Evolutionary conservation across 1,140 invertebrate species (phyloP), one percentile per base, ranked within the genome.

Genomic region (Zophobas morio): DNA sequence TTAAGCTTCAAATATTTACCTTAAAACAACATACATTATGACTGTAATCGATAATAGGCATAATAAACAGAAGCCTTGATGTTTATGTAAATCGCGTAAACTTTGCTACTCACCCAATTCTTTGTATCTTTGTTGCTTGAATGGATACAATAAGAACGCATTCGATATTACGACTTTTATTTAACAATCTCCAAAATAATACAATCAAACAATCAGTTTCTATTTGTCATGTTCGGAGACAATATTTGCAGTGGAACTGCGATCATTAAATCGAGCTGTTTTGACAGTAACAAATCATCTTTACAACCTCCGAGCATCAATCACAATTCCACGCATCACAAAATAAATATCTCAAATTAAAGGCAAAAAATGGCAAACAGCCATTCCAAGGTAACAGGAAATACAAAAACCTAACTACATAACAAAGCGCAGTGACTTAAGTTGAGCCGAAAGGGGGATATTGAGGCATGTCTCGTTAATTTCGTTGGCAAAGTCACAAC

Each of bases 151-250:
- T 20, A 20, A 66, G 6, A 66, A 66, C 8, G 4, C 1, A 42
- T 32, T 66, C 36, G 33, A 66, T 66, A 60, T 8, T 6, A 66
- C 1, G 60, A 66, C 60, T 66, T 66, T 66, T 66, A 66, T 66
- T 66, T 66, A 66, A 66, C 60, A 60, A 60, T 39, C 39, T 60
- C 56, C 56, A 32, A 49, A 71, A 51, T 54, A 73, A 70, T 42
- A 70, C 71, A 73, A 49, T 71, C 42, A 20, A 71, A 71, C 66
- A 71, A 73, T 73, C 71, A 73, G 49, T 1, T 73, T 72, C 6
- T 54, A 53, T 72, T 73, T 73, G 71, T 73, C 71, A 73, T 73
- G 71, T 53, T 73, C 35, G n/a, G 37, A 37, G 51, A 71, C 70
- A 71, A 71, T 71, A 71, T 73, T 73, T 66, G 60, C 37, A 1